Conservation (phyloP, 2,888 invertebrate species). For the Octonoba sinensis region DNA sequence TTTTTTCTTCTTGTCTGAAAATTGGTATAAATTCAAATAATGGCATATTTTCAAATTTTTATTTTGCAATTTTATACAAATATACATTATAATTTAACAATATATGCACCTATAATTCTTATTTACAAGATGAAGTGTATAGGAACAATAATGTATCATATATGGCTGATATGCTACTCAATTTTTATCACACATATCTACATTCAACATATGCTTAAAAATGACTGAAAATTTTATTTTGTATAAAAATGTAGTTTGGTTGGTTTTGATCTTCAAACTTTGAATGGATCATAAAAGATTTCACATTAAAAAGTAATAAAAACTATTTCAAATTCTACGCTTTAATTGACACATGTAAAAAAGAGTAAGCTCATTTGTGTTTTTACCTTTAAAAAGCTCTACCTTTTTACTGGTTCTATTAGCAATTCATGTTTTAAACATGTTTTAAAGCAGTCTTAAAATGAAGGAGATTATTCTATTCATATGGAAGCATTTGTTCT, state of each 20-base stretch:
- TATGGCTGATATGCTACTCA: slow-evolving; percentile 42
- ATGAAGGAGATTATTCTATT: too few species aligned
- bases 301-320: neutral
- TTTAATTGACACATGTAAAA: neutral
- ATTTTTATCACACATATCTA: slow-evolving; percentile 12
- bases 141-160: slow-evolving; percentile 47
- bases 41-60: neutral
- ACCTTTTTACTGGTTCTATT: too few species aligned
- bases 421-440: neutral
- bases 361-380: neutral
- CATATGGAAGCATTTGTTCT: too few species aligned
- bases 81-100: slow-evolving; percentile 44
- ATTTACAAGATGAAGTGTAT: slow-evolving; percentile 39
- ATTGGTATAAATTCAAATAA: too few species aligned
- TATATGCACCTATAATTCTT: slow-evolving; percentile 13
- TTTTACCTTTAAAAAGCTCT: neutral
- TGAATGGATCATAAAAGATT: neutral
- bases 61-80: slow-evolving; percentile 26
- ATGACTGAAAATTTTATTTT: neutral
- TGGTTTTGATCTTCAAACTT: neutral
- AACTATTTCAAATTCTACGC: neutral
- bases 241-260: neutral
- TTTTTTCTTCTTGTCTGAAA: too few species aligned
- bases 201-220: neutral
- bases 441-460: neutral